Conservation (phyloP, 2,888 invertebrate genomes). For the Drosophila prostipennis region DNA sequence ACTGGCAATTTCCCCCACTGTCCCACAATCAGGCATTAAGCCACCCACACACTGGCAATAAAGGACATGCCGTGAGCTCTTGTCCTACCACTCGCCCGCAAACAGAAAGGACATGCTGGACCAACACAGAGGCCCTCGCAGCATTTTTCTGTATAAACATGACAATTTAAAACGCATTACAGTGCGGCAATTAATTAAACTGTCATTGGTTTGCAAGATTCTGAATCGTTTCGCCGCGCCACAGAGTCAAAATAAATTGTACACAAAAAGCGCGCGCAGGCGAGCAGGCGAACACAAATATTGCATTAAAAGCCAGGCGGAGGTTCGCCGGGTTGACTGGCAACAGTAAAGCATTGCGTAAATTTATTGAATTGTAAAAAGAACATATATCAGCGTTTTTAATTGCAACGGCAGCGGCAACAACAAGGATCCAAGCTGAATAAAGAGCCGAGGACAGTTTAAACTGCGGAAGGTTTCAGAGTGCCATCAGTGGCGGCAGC, state of each 20-base stretch:
- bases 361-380: conserved; percentile 81
- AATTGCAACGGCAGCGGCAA: conserved; percentile 66
- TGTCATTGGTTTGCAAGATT: conserved; percentile 79
- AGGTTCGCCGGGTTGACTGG: conserved; percentile 31
- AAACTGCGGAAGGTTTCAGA: conserved; percentile 35
- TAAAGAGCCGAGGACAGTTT: conserved; percentile 61
- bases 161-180: conserved; percentile 79
- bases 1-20: conserved; percentile 47
- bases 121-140: conserved; percentile 19
- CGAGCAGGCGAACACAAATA: conserved; percentile 41
- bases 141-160: conserved; percentile 74
- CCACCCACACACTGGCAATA: conserved; percentile 33
- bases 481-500: conserved; percentile 1
- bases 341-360: conserved; percentile 64
- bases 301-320: conserved; percentile 41
- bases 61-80: conserved; percentile 28
- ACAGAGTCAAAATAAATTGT: conserved; percentile 68
- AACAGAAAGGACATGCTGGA: conserved; percentile 22
- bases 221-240: conserved; percentile 70
- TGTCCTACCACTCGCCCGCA: conserved; percentile 12
- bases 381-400: conserved; percentile 80
- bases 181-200: conserved; percentile 79
- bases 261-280: conserved; percentile 27
- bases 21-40: conserved; percentile 39
- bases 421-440: conserved; percentile 48